Percentiles rank a stretch among this genome's conserved stretches.
These are phyloP conservation scores for Hippocampus abdominalis DNA, from an alignment of 2,113 vertebrate species.

Conservation along the genomic window DNA sequence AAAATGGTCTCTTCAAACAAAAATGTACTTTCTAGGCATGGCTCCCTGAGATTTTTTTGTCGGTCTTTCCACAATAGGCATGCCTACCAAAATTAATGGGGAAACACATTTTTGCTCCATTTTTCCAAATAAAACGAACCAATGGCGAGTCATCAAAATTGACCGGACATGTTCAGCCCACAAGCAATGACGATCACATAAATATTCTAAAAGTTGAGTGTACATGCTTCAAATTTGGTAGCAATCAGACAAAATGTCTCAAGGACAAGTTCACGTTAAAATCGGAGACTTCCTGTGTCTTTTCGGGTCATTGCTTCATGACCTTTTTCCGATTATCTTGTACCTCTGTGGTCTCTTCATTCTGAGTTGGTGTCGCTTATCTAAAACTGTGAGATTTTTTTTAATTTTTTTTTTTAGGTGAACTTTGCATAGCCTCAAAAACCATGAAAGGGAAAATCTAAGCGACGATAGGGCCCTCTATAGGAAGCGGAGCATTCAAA, in stretches of 20 bases:
- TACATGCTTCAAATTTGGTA: too few relatives aligned
- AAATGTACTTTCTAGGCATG: neutral
- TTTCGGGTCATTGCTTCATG: too few relatives aligned
- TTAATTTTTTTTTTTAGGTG: neutral
- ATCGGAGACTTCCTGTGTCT: too few relatives aligned
- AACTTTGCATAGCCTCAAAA: neutral
- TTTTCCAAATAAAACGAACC: neutral
- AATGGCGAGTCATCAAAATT: neutral
- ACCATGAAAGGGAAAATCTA: neutral
- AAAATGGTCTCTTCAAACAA: too few relatives aligned
- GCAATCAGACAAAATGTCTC: too few relatives aligned
- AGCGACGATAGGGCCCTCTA: neutral
- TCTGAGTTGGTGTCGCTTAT: neutral
- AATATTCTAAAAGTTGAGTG: too few relatives aligned
- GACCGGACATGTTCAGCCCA: too few relatives aligned
- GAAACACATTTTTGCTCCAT: neutral
- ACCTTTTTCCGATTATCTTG: neutral
- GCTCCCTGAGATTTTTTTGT: neutral
- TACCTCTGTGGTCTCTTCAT: neutral
- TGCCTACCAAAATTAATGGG: neutral
- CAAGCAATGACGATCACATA: too few relatives aligned
- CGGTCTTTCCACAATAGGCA: neutral
- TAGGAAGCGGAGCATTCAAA: too few relatives aligned
- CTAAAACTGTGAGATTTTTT: neutral
- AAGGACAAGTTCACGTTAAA: too few relatives aligned